Evolutionary conservation across 2,888 invertebrate genomes (phyloP).

Genomic region (Athripsodes cinereus): DNA sequence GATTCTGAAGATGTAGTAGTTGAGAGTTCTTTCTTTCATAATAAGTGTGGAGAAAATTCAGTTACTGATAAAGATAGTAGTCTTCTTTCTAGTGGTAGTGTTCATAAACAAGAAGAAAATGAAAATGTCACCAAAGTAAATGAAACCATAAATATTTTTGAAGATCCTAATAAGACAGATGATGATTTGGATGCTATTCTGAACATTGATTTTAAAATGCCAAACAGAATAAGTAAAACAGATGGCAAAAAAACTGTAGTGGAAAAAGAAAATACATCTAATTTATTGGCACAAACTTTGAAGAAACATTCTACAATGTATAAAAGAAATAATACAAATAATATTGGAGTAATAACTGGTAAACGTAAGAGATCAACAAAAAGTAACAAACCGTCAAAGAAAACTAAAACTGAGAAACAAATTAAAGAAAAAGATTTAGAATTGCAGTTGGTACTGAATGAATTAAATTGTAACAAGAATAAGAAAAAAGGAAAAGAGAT

Average conservation of each 20-base stretch:
- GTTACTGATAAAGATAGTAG: neutral
- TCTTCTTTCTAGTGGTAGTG: neutral
- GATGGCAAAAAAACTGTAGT: neutral
- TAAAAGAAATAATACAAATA: constrained; percentile 31
- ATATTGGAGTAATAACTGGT: constrained; percentile 16
- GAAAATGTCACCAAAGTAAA: neutral
- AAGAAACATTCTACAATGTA: constrained; percentile 33
- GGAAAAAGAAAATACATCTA: constrained; percentile 5
- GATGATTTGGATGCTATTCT: constrained; percentile 19
- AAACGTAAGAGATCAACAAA: constrained; percentile 13
- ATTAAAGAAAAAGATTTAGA: constrained; percentile 1
- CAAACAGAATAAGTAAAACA: neutral
- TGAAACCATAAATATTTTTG: constrained; percentile 26
- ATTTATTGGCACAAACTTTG: constrained; percentile 18
- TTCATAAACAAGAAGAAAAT: neutral
- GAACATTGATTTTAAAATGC: constrained; percentile 9
- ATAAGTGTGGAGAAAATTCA: neutral
- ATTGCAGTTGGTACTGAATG: constrained; percentile 28
- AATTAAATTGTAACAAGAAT: constrained; percentile 23
- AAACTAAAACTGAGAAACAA: neutral
- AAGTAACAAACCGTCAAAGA: constrained; percentile 11
- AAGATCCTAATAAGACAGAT: constrained; percentile 27
- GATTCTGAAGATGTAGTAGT: constrained; percentile 39
- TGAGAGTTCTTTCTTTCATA: constrained; percentile 47
- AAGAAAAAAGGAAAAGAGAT: constrained; percentile 17